Evolutionary conservation across 2,113 vertebrate genomes (phyloP).

Genomic region (Indicator maculatus): DNA sequence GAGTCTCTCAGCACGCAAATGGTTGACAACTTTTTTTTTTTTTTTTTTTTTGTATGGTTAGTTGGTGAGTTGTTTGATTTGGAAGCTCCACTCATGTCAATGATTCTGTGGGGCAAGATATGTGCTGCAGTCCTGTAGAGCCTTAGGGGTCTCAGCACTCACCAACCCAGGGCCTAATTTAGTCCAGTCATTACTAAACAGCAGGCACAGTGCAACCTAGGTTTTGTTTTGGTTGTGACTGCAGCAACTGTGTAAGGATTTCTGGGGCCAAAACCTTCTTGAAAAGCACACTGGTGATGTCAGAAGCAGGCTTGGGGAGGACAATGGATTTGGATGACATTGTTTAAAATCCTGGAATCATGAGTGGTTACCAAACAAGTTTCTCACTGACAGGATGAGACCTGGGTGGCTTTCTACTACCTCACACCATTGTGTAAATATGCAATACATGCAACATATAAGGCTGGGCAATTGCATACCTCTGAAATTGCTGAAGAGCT

Average conservation of each 20-base stretch:
- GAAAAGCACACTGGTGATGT: background rate
- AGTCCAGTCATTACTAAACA: background rate
- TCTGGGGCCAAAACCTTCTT: background rate
- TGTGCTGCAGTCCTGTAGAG: background rate
- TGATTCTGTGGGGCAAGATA: background rate
- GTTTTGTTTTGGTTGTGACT: background rate
- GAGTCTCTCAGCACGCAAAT: background rate
- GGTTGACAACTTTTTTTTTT: background rate
- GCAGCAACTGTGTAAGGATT: background rate
- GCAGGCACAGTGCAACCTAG: background rate
- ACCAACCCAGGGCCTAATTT: background rate
- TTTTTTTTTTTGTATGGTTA: background rate
- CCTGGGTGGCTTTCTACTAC: background rate
- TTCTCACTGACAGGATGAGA: background rate
- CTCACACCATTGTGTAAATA: background rate
- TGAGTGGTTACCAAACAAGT: background rate
- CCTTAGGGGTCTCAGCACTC: background rate
- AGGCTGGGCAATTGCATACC: background rate
- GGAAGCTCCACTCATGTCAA: background rate
- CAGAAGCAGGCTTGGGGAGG: background rate
- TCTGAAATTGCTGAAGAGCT: slow-evolving; percentile 35
- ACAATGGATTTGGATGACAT: background rate
- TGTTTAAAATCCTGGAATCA: background rate
- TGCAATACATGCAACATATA: background rate
- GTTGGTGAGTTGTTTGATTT: background rate